A percentile compares a stretch with the other conserved stretches of the same genome.
Evolutionary conservation across 2,113 vertebrate species (phyloP).

Genomic region (Perca schrenkii): DNA sequence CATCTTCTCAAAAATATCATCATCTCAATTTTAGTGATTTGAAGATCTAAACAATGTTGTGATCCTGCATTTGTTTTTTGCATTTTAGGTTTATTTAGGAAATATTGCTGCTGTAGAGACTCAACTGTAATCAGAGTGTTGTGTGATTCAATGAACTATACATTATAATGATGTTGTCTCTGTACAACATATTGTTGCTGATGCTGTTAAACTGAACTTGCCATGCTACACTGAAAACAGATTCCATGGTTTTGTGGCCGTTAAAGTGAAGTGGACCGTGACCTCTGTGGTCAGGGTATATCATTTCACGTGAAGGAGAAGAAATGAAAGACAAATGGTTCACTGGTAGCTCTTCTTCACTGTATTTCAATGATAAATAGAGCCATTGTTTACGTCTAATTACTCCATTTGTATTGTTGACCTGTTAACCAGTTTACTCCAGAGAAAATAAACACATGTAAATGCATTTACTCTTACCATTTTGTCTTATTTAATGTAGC

Average conservation of each 20-base stretch:
- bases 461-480: background rate
- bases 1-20: background rate
- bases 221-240: too few relatives aligned
- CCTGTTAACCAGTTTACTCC: background rate
- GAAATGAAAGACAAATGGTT: background rate
- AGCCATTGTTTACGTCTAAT: background rate
- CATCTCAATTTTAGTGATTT: background rate
- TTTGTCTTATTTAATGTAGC: background rate
- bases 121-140: background rate
- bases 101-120: background rate
- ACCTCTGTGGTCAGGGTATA: too few relatives aligned
- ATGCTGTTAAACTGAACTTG: too few relatives aligned
- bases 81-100: background rate
- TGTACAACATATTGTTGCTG: background rate
- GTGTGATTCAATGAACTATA: background rate
- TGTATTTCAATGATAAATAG: background rate
- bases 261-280: too few relatives aligned
- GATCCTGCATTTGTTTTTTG: too few relatives aligned
- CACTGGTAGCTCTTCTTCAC: background rate
- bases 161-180: background rate
- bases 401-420: background rate
- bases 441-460: background rate
- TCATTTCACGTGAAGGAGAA: too few relatives aligned
- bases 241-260: too few relatives aligned
- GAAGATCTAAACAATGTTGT: background rate